Conservation (phyloP, 2,797 vertebrate genomes). For the Squalus acanthias region DNA sequence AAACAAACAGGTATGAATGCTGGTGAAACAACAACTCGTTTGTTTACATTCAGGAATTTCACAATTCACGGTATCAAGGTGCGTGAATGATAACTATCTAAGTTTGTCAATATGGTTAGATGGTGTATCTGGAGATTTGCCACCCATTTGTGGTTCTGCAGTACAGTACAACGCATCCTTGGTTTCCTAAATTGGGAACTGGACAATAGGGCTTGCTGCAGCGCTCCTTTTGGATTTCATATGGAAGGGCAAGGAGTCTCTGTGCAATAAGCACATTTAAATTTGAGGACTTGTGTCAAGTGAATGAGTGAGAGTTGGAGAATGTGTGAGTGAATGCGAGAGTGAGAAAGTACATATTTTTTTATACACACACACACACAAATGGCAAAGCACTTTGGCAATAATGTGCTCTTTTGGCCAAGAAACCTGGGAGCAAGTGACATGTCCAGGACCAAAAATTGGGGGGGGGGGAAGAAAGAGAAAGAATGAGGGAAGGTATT, state of each 20-base stretch:
- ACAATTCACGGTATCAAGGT: neutral
- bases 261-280: neutral
- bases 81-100: neutral
- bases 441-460: neutral
- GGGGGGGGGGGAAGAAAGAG: neutral
- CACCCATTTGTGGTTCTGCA: neutral
- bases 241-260: neutral
- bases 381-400: constrained; percentile 19
- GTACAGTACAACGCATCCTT: neutral
- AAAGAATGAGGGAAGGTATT: neutral
- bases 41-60: neutral
- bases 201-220: neutral
- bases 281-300: neutral
- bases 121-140: neutral
- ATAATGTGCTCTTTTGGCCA: neutral
- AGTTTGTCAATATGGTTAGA: neutral
- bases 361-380: neutral
- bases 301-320: neutral
- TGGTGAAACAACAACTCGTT: neutral
- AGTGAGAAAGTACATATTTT: neutral
- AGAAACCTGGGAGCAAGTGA: neutral
- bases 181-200: neutral
- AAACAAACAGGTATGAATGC: neutral
- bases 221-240: neutral
- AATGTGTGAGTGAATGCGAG: neutral